Evolutionary conservation across 2,888 invertebrate species (phyloP).

Genomic region (Scelioninae gen. 1): DNA sequence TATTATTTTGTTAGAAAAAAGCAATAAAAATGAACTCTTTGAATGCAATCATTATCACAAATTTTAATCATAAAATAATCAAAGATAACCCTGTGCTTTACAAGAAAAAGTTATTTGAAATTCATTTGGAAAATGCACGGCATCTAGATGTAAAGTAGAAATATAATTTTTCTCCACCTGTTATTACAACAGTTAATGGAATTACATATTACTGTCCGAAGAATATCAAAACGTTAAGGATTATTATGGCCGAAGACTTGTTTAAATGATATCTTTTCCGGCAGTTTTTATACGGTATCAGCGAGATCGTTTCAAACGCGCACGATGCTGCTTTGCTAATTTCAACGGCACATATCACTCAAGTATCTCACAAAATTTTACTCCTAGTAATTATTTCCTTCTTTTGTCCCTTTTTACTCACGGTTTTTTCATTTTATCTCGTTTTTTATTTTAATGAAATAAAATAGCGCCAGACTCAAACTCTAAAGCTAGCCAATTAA

Average conservation of each 20-base stretch:
- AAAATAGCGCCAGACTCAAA: not conserved
- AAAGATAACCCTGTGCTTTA: too few relatives aligned
- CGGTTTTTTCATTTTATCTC: conserved; percentile 1
- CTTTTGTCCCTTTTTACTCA: conserved; percentile 1
- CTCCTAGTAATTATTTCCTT: conserved; percentile 26
- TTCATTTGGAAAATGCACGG: conserved; percentile 14
- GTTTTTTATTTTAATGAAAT: conserved; percentile 4
- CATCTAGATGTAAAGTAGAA: conserved; percentile 28
- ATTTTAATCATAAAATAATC: too few relatives aligned
- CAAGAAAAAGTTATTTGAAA: conserved; percentile 31
- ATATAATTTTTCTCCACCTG: conserved; percentile 11
- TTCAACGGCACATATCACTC: conserved; percentile 29
- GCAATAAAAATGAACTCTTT: too few relatives aligned
- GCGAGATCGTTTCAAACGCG: conserved; percentile 27
- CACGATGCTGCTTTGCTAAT: conserved; percentile 13
- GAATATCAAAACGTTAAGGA: conserved; percentile 25
- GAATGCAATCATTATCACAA: too few relatives aligned
- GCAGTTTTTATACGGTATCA: conserved; percentile 26
- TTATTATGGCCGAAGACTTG: conserved; percentile 11
- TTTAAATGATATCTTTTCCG: conserved; percentile 39
- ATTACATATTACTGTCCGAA: conserved; percentile 29
- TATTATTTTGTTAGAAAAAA: too few relatives aligned
- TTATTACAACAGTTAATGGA: conserved; percentile 35
- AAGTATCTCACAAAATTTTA: conserved; percentile 35
- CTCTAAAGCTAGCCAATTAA: conserved; percentile 12